These are phyloP conservation scores for Corticium candelabrum DNA, from an alignment of 37 sponge, comb jelly and placozoan genomes.

Conservation along the genomic window DNA sequence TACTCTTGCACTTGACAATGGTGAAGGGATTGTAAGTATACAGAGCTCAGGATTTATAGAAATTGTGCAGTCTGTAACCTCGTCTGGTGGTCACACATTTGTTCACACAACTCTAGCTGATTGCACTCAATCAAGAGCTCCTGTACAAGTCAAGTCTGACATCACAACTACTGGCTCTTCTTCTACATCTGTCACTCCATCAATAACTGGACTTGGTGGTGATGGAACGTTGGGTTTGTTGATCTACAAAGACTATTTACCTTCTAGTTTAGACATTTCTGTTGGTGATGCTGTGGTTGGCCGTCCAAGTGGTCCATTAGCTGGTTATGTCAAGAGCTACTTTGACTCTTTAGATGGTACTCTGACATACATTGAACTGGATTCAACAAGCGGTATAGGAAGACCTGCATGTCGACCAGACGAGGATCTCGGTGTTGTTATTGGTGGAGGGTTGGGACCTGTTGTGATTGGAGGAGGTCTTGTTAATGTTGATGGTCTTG, in stretches of 20 bases:
- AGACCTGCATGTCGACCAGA: too few relatives aligned
- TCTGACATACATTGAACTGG: not conserved
- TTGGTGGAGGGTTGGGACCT: too few relatives aligned
- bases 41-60: not conserved
- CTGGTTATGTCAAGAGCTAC: not conserved
- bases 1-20: not conserved
- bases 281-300: not conserved
- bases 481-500: not conserved
- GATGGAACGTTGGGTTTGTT: not conserved
- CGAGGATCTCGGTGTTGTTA: too few relatives aligned
- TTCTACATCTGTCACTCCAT: not conserved
- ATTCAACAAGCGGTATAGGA: not conserved
- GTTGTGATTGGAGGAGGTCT: not conserved
- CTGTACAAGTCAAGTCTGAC: not conserved
- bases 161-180: not conserved
- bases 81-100: not conserved
- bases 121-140: not conserved
- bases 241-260: not conserved
- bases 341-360: not conserved
- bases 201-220: not conserved
- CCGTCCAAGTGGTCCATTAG: not conserved
- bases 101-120: not conserved
- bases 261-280: not conserved
- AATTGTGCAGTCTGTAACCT: not conserved
- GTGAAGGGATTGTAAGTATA: not conserved